Base-by-base conservation (phyloP, 1,140 invertebrate genomes). In the Hyposmocoma kahamanoa region DNA sequence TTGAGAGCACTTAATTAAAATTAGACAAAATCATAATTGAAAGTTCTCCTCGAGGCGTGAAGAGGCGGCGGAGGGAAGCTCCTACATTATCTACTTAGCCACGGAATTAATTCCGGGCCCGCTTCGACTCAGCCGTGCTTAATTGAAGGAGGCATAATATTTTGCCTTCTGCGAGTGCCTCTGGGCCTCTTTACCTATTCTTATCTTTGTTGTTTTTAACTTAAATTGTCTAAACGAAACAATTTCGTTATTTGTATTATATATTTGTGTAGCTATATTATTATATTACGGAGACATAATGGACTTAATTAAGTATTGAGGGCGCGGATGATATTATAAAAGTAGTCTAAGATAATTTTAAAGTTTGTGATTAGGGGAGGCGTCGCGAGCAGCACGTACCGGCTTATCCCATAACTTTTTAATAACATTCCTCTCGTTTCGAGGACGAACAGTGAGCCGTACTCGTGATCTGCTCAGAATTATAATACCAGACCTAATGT, bases 11-110 rank as follows among this genome's bases (percentile, higher is more conserved):
- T 84, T 84, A 84, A 84, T 84, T 83, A 84, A 84, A 84, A 84
- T 84, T 84, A 84, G 79, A 84, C 81, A 81, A 84, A 84, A 84
- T 84, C 72, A 83, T 84, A 84, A 84, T 84, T 84, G 81, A 85
- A 85, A 82, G 77, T 85, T 85, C 77, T 80, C 72, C 76, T 82
- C 63, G 76, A 83, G 82, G 82, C 79, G 82, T 76, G 79, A 83
- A 82, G 78, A 74, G 66, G 67, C 56, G 72, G 73, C 59, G 57
- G 58, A 67, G 53, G 63, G 72, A 66, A 66, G 66, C 61, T 68
- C 62, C 68, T 72, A 72, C 74, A 74, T 82, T 82, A 85, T 85
- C 82, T 80, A 83, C 78, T 83, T 83, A 82, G 68, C 64, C 62
- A 65, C 63, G 56, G 72, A 81, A 84, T 84, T 81, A 81, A 84